Evolutionary conservation across 2,888 invertebrate genomes (phyloP).

Genomic region (Dryococelus australis): DNA sequence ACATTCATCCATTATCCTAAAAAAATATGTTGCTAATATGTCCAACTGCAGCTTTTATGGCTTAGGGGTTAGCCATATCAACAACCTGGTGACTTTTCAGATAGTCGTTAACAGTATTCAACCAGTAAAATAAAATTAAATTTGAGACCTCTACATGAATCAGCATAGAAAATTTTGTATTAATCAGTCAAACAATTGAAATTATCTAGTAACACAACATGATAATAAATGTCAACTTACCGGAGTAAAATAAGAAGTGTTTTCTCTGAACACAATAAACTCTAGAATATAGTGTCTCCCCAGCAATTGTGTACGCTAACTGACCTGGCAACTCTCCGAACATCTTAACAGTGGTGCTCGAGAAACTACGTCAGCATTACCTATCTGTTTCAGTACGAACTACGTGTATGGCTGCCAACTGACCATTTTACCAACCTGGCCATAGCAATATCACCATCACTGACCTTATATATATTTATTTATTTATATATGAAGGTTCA

Average conservation of each 20-base stretch:
- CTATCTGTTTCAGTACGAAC: background rate
- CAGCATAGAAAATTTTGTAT: background rate
- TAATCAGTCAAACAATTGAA: background rate
- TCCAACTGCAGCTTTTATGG: background rate
- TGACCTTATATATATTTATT: too few species aligned
- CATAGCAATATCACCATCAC: too few species aligned
- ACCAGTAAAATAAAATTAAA: background rate
- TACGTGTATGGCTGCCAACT: background rate
- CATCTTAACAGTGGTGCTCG: background rate
- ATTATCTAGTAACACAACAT: background rate
- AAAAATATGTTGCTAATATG: background rate
- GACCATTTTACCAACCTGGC: background rate
- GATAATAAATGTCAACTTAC: background rate
- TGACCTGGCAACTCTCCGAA: background rate
- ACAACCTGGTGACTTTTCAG: conserved; percentile 18
- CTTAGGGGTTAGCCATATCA: background rate
- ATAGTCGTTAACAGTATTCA: background rate
- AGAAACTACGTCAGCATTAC: background rate
- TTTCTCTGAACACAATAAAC: background rate
- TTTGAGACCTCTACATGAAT: background rate
- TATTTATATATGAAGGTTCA: too few species aligned
- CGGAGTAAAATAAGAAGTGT: background rate
- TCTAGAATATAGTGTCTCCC: background rate
- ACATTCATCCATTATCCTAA: background rate
- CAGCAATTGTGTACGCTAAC: background rate